Evolutionary conservation across 2,888 invertebrate genomes (phyloP).

Genomic region (Mythimna loreyi): DNA sequence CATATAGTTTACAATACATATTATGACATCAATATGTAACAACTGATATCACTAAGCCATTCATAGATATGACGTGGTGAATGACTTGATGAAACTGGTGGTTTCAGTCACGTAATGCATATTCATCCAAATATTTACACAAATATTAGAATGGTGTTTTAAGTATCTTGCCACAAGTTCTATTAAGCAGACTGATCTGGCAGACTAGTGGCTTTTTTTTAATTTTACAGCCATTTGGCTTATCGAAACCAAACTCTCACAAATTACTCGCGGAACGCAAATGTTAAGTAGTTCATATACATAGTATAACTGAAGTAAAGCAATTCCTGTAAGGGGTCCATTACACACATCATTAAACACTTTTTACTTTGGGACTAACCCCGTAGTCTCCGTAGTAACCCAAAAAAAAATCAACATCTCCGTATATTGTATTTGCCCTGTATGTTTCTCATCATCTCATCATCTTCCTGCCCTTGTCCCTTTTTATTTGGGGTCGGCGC

Average conservation of each 20-base stretch:
- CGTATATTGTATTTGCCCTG: background rate
- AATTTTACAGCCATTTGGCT: background rate
- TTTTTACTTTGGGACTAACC: background rate
- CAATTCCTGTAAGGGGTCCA: background rate
- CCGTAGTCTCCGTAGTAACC: no score
- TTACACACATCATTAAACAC: background rate
- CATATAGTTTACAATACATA: slow-evolving; percentile 1
- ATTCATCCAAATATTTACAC: slow-evolving; percentile 9
- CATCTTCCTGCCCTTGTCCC: no score
- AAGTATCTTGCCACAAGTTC: background rate
- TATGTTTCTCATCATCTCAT: no score
- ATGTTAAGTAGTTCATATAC: background rate
- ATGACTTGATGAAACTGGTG: slow-evolving; percentile 1
- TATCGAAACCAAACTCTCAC: background rate
- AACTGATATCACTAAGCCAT: slow-evolving; percentile 23
- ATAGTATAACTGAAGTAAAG: background rate
- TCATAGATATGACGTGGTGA: slow-evolving; percentile 22
- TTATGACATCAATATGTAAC: slow-evolving; percentile 13
- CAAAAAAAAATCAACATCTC: background rate
- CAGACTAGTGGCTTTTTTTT: no score
- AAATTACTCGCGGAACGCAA: background rate
- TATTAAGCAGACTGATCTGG: background rate
- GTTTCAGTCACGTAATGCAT: slow-evolving; percentile 10
- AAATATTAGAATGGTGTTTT: background rate
- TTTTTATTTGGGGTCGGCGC: no score